Percentiles rank a stretch among this genome's conserved stretches.
phyloP scores from a whole-genome alignment of 2,113 vertebrate genomes.

The Melanerpes formicivorus region DNA sequence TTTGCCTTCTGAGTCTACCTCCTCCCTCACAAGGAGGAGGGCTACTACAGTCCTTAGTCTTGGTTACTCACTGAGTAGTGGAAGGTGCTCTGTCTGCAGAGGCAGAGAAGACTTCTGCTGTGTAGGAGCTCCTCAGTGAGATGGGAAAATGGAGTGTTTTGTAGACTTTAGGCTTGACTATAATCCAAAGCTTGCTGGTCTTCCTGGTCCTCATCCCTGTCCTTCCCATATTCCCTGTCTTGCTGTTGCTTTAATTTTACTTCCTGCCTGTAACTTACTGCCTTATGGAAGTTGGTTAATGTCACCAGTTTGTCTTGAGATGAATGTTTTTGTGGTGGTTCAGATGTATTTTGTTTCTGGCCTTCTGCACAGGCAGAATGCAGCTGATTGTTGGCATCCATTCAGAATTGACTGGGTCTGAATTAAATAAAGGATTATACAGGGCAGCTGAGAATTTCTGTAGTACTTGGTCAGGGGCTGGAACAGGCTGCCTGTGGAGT shows the following conservation, averaged over 20 bases:
- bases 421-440: background rate
- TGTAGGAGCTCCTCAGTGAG: background rate
- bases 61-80: background rate
- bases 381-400: background rate
- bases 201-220: background rate
- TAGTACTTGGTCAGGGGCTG: background rate
- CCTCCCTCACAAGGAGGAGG: background rate
- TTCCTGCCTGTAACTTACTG: background rate
- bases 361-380: background rate
- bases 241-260: background rate
- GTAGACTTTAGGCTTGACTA: background rate
- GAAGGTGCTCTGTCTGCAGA: background rate
- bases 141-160: background rate
- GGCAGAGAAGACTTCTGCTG: background rate
- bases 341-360: background rate
- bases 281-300: background rate
- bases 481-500: no score
- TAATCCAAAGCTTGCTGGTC: background rate
- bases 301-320: background rate
- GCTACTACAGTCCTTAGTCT: background rate
- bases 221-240: background rate
- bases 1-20: no score
- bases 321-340: accelerated
- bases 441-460: background rate
- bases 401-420: background rate